phyloP scores from a whole-genome alignment of 2,797 vertebrate species.

The Tenualosa ilisha region DNA sequence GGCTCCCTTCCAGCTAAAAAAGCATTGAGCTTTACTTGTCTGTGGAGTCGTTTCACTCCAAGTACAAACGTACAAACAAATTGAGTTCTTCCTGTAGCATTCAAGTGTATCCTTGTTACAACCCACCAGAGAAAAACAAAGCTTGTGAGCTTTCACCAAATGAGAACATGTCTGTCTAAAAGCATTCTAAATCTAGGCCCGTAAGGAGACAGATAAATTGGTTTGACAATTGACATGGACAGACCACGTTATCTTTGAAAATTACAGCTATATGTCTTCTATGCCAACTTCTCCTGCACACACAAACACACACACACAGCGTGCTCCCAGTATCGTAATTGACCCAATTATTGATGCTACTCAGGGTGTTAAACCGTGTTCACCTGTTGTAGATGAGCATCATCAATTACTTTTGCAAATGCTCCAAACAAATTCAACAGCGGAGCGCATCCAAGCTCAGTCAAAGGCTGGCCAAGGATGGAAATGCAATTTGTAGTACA shows the following conservation, averaged over 20 bases:
- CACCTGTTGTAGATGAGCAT: neutral
- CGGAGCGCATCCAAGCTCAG: neutral
- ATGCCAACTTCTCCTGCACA: neutral
- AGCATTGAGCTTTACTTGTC: neutral
- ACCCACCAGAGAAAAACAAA: neutral
- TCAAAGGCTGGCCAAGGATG: neutral
- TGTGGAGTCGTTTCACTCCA: neutral
- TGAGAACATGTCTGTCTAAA: neutral
- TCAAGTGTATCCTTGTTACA: neutral
- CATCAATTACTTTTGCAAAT: conserved; percentile 9
- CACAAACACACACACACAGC: neutral
- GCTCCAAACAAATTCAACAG: conserved; percentile 5
- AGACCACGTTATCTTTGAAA: neutral
- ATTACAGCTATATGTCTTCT: neutral
- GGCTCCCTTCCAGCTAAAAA: neutral
- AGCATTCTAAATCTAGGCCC: neutral
- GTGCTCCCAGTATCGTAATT: neutral
- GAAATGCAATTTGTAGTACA: neutral
- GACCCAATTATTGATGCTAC: conserved; percentile 12
- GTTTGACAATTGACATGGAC: neutral
- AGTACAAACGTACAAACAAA: neutral
- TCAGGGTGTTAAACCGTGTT: neutral
- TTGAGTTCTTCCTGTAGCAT: neutral
- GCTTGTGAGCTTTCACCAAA: neutral
- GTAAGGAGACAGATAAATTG: neutral